Evolutionary conservation across 2,888 invertebrate genomes (phyloP), one percentile per base, ranked within the genome.

Genomic region (Rosalia funebris): DNA sequence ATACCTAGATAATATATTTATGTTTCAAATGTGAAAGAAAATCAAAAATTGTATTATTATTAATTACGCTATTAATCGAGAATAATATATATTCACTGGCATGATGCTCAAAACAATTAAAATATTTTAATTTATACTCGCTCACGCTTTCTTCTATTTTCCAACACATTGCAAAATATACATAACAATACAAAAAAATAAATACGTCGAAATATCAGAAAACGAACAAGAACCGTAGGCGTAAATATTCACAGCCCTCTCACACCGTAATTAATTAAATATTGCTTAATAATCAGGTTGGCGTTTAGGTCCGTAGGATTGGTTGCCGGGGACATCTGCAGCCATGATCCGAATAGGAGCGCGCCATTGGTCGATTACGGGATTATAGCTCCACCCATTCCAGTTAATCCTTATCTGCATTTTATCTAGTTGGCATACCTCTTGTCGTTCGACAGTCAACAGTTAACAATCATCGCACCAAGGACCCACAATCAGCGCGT

Each of bases 331-430:
- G 52, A 53, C 57, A 46, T 55, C 60, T 70, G 72, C 77, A 73
- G 77, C 78, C 78, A 78, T 78, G 71, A 75, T 75, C 68, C 62
- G 57, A 62, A 65, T 44, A 36, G 47, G 17, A 41, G 11, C 4
- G 14, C 57, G 14, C 60, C 32, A 77, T 78, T 78, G 76, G 77
- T 47, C 55, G 41, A 45, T 34, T 37, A 16, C 48, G 57, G 36
- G 57, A 53, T 61, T 53, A 17, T 20, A 10, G 57, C 63, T 59
- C 66, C 71, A 60, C 69, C 69, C 62, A 37, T 59, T 60, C 54
- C 61, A 41, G 31, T 63, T 62, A 56, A 62, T 48, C 58, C 63
- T 63, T 65, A 67, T 68, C 66, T 59, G 45, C 53, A 45, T 41
- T 61, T 63, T 65, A 60, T 66, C 69, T 62, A 45, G 42, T 48